Evolutionary conservation across 2,888 invertebrate genomes (phyloP).

Genomic region (Teinopalpus imperialis): DNA sequence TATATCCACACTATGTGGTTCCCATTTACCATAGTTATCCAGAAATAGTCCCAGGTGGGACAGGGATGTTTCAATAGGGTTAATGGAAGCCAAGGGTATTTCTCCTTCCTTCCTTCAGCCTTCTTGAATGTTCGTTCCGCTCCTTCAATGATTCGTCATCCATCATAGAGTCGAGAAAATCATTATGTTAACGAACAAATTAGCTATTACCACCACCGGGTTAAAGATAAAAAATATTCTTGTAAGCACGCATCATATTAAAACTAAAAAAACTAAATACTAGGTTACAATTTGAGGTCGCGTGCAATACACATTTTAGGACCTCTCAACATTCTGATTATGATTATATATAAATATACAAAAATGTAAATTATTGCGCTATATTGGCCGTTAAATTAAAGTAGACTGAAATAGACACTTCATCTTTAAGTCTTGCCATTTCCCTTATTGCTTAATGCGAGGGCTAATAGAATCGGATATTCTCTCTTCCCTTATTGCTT

Average conservation of each 20-base stretch:
- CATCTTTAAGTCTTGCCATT: conserved; percentile 2
- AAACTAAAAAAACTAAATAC: too few species aligned
- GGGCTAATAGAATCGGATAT: conserved; percentile 10
- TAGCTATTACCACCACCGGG: too few species aligned
- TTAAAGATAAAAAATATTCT: too few species aligned
- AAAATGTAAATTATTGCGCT: too few species aligned
- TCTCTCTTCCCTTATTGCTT: conserved; percentile 11
- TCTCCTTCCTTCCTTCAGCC: too few species aligned
- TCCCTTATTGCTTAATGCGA: conserved; percentile 3
- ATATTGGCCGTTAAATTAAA: too few species aligned
- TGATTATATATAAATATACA: too few species aligned
- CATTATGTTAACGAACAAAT: conserved; percentile 13
- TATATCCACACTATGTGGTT: conserved; percentile 77
- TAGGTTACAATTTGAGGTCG: too few species aligned
- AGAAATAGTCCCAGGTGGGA: conserved; percentile 85
- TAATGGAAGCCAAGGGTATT: conserved; percentile 95
- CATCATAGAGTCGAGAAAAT: conserved; percentile 15
- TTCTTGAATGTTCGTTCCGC: conserved; percentile 76
- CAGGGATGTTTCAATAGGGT: conserved; percentile 86
- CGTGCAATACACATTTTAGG: too few species aligned
- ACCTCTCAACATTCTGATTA: too few species aligned
- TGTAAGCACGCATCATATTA: too few species aligned
- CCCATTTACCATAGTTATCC: conserved; percentile 84
- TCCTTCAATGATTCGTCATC: conserved; percentile 34
- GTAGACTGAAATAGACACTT: conserved; percentile 2